phyloP scores from a whole-genome alignment of 2,888 invertebrate genomes.

The Drosophila affinis region DNA sequence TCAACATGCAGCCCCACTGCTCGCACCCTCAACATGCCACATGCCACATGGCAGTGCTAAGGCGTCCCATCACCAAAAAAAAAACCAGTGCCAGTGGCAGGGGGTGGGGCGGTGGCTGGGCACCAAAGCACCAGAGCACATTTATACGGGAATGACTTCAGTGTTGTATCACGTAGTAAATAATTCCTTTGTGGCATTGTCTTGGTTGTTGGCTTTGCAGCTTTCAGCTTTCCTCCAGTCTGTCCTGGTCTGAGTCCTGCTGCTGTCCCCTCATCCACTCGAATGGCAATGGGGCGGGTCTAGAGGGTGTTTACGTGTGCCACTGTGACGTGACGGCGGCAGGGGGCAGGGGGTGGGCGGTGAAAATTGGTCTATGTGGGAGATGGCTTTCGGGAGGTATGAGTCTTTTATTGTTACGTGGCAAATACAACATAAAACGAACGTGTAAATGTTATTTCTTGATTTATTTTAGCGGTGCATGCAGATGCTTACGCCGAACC shows the following conservation, averaged over 20 bases:
- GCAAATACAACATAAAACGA: constrained; percentile 77
- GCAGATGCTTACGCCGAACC: constrained; percentile 73
- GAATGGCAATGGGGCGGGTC: constrained; percentile 1
- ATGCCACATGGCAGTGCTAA: constrained; percentile 2
- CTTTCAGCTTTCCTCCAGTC: constrained; percentile 49
- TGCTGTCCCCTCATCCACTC: constrained; percentile 13
- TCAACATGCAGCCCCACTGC: constrained; percentile 20
- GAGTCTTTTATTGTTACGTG: constrained; percentile 73
- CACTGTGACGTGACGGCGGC: background rate
- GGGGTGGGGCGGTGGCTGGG: constrained; percentile 1
- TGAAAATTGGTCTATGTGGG: constrained; percentile 58
- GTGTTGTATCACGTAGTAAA: constrained; percentile 77
- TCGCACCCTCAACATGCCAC: constrained; percentile 14
- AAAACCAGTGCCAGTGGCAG: constrained; percentile 10
- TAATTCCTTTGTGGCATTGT: constrained; percentile 78
- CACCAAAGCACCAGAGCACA: constrained; percentile 59
- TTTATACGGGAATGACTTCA: constrained; percentile 74
- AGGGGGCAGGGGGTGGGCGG: background rate
- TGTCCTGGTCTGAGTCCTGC: constrained; percentile 44
- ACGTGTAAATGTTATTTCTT: constrained; percentile 79
- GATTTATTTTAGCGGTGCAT: constrained; percentile 78
- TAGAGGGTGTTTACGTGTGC: constrained; percentile 38
- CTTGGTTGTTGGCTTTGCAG: constrained; percentile 67
- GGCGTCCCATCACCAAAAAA: constrained; percentile 16
- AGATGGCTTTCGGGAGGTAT: constrained; percentile 6